Evolutionary conservation across 2,888 invertebrate species (phyloP).

Genomic region (Drosophila incognita): DNA sequence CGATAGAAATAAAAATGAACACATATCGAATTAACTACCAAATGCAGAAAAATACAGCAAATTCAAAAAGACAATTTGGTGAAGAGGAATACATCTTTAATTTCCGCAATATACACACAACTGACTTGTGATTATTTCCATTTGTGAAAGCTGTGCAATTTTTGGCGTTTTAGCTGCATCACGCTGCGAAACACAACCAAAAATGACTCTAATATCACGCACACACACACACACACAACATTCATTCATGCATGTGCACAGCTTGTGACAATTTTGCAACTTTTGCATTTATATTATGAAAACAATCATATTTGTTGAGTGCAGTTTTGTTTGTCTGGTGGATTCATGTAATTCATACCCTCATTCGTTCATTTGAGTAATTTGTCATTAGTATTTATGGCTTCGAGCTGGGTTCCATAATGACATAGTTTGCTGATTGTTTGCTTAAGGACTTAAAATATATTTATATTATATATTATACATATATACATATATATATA

Average conservation of each 20-base stretch:
- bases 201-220: slow-evolving; percentile 11
- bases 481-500: neutral
- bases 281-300: slow-evolving; percentile 20
- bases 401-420: neutral
- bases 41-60: neutral
- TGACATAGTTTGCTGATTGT: slow-evolving; percentile 25
- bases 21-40: slow-evolving; percentile 3
- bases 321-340: slow-evolving; percentile 1
- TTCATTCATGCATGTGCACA: neutral
- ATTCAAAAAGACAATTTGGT: slow-evolving; percentile 1
- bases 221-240: slow-evolving; percentile 2
- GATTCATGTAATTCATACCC: slow-evolving; percentile 6
- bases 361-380: slow-evolving; percentile 8
- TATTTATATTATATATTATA: neutral
- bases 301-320: slow-evolving; percentile 12
- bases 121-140: slow-evolving; percentile 65
- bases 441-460: slow-evolving; percentile 21
- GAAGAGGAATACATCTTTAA: slow-evolving; percentile 32
- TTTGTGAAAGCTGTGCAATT: slow-evolving; percentile 41
- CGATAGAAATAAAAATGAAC: slow-evolving; percentile 4
- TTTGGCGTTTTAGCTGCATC: slow-evolving; percentile 37
- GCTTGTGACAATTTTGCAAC: slow-evolving; percentile 35
- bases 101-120: slow-evolving; percentile 56
- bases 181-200: slow-evolving; percentile 32
- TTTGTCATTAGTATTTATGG: slow-evolving; percentile 32